phyloP scores from a whole-genome alignment of 2,113 vertebrate genomes.

The Muntiacus muntjak region DNA sequence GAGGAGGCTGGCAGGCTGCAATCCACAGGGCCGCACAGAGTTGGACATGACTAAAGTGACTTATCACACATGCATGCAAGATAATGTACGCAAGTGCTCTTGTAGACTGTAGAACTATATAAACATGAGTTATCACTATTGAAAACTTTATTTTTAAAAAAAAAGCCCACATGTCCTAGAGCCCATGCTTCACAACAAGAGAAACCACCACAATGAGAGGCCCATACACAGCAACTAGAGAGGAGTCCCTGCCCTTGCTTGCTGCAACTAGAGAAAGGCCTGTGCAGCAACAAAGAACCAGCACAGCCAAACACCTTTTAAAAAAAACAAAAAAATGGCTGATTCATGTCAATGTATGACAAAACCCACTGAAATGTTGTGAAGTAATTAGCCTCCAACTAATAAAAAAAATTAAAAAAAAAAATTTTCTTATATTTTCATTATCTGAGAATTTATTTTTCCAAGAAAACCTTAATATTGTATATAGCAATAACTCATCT shows the following conservation, averaged over 20 bases:
- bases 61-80: background rate
- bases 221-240: background rate
- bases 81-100: background rate
- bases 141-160: background rate
- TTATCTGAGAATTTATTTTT: background rate
- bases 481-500: slow-evolving; percentile 33
- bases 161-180: background rate
- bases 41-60: background rate
- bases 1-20: background rate
- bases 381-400: too few species aligned
- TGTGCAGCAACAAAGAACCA: background rate
- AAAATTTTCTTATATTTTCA: background rate
- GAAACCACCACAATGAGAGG: background rate
- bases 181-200: background rate
- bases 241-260: background rate
- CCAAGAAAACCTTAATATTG: background rate
- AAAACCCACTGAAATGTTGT: too few species aligned
- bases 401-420: background rate
- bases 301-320: background rate
- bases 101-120: background rate
- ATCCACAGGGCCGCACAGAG: background rate
- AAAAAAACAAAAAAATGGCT: background rate
- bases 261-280: background rate
- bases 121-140: background rate
- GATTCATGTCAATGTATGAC: too few species aligned